phyloP scores from a whole-genome alignment of 1,140 invertebrate genomes.

The Drosophila ironensis region DNA sequence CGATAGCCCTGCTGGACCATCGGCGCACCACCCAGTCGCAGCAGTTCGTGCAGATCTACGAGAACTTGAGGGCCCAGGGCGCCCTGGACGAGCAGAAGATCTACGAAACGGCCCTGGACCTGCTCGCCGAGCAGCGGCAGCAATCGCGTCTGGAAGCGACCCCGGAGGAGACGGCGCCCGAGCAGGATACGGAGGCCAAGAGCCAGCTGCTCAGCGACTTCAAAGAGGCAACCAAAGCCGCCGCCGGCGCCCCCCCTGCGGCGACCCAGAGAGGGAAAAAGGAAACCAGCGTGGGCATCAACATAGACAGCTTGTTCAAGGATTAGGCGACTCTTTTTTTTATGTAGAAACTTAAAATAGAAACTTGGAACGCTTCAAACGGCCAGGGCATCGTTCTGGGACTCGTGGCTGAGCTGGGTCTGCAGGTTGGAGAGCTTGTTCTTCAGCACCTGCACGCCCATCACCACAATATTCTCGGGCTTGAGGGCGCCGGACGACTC shows the following conservation, averaged over 20 bases:
- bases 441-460: slow-evolving; percentile 95
- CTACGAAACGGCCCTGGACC: slow-evolving; percentile 82
- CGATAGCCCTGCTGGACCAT: slow-evolving; percentile 83
- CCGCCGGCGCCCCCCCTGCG: neutral
- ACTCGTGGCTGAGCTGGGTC: slow-evolving; percentile 94
- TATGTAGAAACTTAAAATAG: slow-evolving; percentile 57
- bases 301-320: slow-evolving; percentile 68
- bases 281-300: slow-evolving; percentile 42
- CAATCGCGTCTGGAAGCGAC: slow-evolving; percentile 18
- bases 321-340: slow-evolving; percentile 42
- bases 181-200: slow-evolving; percentile 6
- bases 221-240: slow-evolving; percentile 34
- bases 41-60: slow-evolving; percentile 85
- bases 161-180: slow-evolving; percentile 19
- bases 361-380: slow-evolving; percentile 83
- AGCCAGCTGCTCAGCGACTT: slow-evolving; percentile 53
- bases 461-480: slow-evolving; percentile 98
- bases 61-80: slow-evolving; percentile 83
- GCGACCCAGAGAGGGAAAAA: slow-evolving; percentile 53
- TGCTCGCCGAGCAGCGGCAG: slow-evolving; percentile 74
- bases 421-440: slow-evolving; percentile 98
- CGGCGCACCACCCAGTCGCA: slow-evolving; percentile 83
- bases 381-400: slow-evolving; percentile 91
- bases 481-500: slow-evolving; percentile 96
- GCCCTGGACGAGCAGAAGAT: slow-evolving; percentile 82